Base-by-base conservation (phyloP, 2,797 vertebrate genomes). In the Sebastes paucispinis region DNA sequence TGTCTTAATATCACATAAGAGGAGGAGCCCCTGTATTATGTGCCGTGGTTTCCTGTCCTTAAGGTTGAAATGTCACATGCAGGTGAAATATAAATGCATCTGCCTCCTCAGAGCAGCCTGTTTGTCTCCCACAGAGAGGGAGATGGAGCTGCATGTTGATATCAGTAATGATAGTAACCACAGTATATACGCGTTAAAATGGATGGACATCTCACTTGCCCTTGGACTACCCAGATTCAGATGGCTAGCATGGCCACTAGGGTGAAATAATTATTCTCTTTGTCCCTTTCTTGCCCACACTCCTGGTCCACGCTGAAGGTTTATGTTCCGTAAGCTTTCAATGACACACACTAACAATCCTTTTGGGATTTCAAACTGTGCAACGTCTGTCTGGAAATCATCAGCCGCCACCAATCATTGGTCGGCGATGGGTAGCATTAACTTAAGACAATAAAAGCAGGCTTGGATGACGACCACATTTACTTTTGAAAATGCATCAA, bases 41-140 rank as follows among this genome's bases (percentile, higher is more conserved):
- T 11, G 60, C 39, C 47, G 11, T 60, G 34, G 65, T 73, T 84
- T 65, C 22, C 47, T 70, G 70, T 89, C 82, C 57, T 80, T 25
- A 32, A 78, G 57, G 78, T 76, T 58, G 65, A 76, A 59, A 84
- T 82, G 79, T 75, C 73, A 85, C 60, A 87, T 73, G 57, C 66
- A 77, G 78, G 79, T 80, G 77, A 89, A 89, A 87, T 89, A 92
- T 82, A 88, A 92, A 89, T 79, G 81, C 76, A 87, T 80, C 65
- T 74, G 39, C 52, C 70, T 80, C 66, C 77, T 66, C 29, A 24
- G 18, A 73, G 27, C 62, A 34, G 81, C 79, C 78, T 77, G 52
- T 62, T 74, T 78, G 67, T 69, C 71, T 78, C 81, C 87, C 62
- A 69, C 73, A 75, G 74, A 79, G 77, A 77, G 16, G 77, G 29